These are phyloP conservation scores for Artibeus lituratus DNA, from an alignment of 2,797 vertebrate species.

Conservation along the genomic window DNA sequence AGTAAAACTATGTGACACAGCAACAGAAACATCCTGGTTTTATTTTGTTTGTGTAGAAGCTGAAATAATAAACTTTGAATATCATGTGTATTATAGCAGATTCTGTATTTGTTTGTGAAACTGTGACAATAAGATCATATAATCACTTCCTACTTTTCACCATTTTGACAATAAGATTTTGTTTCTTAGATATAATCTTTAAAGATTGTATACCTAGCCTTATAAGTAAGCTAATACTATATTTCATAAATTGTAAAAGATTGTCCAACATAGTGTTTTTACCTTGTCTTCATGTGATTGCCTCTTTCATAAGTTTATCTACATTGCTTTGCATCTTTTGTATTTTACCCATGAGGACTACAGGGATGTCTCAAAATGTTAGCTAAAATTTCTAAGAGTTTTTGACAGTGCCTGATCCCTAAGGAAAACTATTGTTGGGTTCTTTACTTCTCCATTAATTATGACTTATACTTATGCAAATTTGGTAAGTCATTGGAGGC, in stretches of 20 bases:
- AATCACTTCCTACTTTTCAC: neutral
- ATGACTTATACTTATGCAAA: constrained; percentile 66
- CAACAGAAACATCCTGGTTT: neutral
- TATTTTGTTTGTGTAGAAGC: neutral
- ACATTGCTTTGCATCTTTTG: neutral
- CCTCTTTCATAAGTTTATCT: neutral
- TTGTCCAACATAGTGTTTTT: neutral
- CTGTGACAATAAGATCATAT: neutral
- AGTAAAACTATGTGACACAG: neutral
- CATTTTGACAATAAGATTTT: neutral
- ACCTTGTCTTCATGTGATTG: neutral
- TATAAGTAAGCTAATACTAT: neutral
- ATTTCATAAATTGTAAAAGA: neutral
- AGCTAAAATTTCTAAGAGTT: constrained; percentile 56
- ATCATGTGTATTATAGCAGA: neutral
- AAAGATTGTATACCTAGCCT: neutral
- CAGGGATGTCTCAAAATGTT: constrained; percentile 49
- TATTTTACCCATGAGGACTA: neutral
- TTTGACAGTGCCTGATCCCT: constrained; percentile 60
- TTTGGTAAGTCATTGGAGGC: constrained; percentile 62
- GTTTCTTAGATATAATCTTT: neutral
- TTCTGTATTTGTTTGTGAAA: neutral
- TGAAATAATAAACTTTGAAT: neutral
- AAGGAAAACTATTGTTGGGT: constrained; percentile 60
- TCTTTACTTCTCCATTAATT: constrained; percentile 67